Conservation (phyloP, 1,140 invertebrate genomes). For the Scaptodrosophila lebanonensis region DNA sequence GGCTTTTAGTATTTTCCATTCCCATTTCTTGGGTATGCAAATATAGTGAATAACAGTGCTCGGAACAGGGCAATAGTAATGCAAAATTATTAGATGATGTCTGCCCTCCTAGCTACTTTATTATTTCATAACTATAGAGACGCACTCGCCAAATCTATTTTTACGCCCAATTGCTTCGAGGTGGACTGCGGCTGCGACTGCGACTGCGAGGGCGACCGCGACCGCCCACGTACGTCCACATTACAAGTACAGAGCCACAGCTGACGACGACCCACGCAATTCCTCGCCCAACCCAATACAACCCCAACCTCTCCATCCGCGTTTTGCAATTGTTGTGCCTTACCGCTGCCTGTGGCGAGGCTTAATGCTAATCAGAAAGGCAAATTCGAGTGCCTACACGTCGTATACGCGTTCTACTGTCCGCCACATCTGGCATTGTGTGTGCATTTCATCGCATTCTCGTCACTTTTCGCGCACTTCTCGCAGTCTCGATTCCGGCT, state of each 20-base stretch:
- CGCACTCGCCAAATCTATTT: constrained; percentile 50
- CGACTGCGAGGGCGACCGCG: too few relatives aligned
- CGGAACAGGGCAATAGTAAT: neutral
- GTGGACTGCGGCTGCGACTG: too few relatives aligned
- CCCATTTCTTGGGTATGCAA: too few relatives aligned
- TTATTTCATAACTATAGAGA: too few relatives aligned
- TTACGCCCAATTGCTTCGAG: constrained; percentile 55
- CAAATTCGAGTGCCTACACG: constrained; percentile 5
- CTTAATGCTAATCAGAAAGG: constrained; percentile 14
- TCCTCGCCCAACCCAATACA: constrained; percentile 12
- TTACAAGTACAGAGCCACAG: constrained; percentile 27
- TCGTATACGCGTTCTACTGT: constrained; percentile 2
- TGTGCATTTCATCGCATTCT: constrained; percentile 14
- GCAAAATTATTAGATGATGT: neutral
- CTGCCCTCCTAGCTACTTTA: too few relatives aligned
- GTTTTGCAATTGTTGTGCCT: neutral
- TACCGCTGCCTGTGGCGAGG: neutral
- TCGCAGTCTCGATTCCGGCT: too few relatives aligned
- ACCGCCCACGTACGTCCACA: constrained; percentile 50
- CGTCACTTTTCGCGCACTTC: constrained; percentile 12
- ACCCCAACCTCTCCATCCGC: neutral
- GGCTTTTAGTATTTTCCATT: too few relatives aligned
- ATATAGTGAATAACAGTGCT: too few relatives aligned
- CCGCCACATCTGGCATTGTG: neutral
- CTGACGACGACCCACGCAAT: constrained; percentile 18